Evolutionary conservation across 2,797 vertebrate species (phyloP).

Genomic region (Urocyon cinereoargenteus): DNA sequence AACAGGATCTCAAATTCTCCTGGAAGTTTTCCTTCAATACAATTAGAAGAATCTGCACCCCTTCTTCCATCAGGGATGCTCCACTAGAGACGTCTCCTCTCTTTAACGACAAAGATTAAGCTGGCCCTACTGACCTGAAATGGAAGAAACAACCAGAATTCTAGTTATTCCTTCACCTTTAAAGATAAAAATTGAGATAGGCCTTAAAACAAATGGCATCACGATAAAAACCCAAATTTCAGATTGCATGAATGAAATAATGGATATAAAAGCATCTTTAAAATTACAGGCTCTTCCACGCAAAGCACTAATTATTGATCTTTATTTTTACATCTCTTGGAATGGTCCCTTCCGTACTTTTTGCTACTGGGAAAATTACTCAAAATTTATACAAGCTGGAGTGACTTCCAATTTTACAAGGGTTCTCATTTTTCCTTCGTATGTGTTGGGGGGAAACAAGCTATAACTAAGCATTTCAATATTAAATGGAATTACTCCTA

Average conservation of each 20-base stretch:
- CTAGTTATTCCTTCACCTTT: background rate
- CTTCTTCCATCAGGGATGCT: background rate
- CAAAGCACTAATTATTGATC: constrained; percentile 26
- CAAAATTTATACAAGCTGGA: constrained; percentile 30
- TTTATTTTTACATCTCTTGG: constrained; percentile 46
- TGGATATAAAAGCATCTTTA: background rate
- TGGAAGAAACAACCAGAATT: background rate
- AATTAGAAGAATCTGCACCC: background rate
- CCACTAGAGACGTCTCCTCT: background rate
- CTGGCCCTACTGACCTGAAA: background rate
- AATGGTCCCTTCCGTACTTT: constrained; percentile 2
- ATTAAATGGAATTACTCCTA: background rate
- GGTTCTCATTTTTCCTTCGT: background rate
- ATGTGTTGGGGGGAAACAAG: background rate
- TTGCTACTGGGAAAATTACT: constrained; percentile 37
- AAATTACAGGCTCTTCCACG: constrained; percentile 1
- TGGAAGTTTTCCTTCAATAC: background rate
- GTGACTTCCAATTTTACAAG: background rate
- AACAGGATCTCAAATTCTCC: background rate
- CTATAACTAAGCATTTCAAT: background rate
- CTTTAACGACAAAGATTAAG: background rate
- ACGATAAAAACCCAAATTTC: background rate
- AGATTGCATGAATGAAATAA: constrained; percentile 34
- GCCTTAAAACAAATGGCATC: background rate
- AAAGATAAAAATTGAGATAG: background rate